These are phyloP conservation scores for Gulo gulo DNA, from an alignment of 2,113 vertebrate species.

Conservation along the genomic window DNA sequence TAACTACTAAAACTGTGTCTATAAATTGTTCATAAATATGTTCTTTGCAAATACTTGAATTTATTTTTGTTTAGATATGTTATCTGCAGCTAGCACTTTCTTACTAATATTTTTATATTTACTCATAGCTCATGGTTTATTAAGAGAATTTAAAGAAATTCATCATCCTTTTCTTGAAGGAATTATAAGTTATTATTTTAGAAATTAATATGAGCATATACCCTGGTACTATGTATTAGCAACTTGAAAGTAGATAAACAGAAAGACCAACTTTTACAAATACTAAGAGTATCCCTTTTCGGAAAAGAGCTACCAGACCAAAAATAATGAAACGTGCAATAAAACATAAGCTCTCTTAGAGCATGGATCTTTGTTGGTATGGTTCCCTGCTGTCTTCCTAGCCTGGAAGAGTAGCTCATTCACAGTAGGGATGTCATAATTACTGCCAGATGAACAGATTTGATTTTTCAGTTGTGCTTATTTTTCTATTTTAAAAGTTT, in stretches of 20 bases:
- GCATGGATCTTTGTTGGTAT: not conserved
- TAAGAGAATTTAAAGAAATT: conserved; percentile 11
- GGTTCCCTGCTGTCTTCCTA: not conserved
- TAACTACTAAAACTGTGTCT: not conserved
- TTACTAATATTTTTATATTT: not conserved
- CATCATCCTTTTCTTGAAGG: not conserved
- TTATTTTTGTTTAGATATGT: conserved; percentile 5
- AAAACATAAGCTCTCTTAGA: not conserved
- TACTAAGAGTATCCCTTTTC: not conserved
- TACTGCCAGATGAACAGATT: not conserved
- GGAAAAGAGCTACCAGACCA: not conserved
- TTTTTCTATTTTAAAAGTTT: conserved; percentile 2
- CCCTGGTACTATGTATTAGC: not conserved
- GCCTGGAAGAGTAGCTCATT: not conserved
- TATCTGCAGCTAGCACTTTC: not conserved
- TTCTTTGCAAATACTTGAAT: conserved; percentile 25
- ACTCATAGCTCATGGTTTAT: not conserved
- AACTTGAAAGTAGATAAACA: not conserved
- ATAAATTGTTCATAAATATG: not conserved
- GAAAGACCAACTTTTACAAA: not conserved
- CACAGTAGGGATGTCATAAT: not conserved
- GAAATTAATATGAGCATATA: not conserved
- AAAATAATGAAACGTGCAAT: not conserved
- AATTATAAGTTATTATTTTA: not conserved
- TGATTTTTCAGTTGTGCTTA: not conserved